These are phyloP conservation scores for Leptopilina clavipes DNA, from an alignment of 1,140 invertebrate genomes.

Conservation along the genomic window DNA sequence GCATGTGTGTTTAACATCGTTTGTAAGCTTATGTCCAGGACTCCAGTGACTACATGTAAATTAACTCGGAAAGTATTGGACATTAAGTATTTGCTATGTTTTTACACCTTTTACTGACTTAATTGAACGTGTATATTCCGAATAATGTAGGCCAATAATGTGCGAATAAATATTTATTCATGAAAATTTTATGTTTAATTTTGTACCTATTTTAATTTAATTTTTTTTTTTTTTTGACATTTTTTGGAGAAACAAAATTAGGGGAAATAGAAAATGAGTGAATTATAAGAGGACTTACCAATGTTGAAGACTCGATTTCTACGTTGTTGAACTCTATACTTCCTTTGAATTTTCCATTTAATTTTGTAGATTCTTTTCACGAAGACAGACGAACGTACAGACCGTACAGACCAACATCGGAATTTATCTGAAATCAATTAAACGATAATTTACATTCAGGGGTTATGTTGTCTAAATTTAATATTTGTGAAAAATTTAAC, in stretches of 20 bases:
- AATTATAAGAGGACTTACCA: no score
- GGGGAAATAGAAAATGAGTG: neutral
- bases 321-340: no score
- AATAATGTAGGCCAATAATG: constrained; percentile 66
- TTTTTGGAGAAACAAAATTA: neutral
- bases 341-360: no score
- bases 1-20: constrained; percentile 10
- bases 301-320: no score
- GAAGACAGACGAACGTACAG: no score
- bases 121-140: constrained; percentile 60
- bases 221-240: neutral
- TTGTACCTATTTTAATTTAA: neutral
- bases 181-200: constrained; percentile 53
- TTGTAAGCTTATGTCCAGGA: constrained; percentile 42
- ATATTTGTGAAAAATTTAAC: no score
- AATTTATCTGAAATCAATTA: no score
- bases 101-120: constrained; percentile 62
- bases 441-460: no score
- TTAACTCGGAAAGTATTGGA: constrained; percentile 56
- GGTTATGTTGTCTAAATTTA: no score
- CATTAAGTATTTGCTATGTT: constrained; percentile 61
- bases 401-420: no score
- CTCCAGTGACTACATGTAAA: constrained; percentile 44
- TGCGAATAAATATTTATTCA: constrained; percentile 70
- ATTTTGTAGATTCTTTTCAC: no score